These are phyloP conservation scores for Hirtodrosophila histrioides DNA, from an alignment of 2,888 invertebrate species.

Conservation along the genomic window DNA sequence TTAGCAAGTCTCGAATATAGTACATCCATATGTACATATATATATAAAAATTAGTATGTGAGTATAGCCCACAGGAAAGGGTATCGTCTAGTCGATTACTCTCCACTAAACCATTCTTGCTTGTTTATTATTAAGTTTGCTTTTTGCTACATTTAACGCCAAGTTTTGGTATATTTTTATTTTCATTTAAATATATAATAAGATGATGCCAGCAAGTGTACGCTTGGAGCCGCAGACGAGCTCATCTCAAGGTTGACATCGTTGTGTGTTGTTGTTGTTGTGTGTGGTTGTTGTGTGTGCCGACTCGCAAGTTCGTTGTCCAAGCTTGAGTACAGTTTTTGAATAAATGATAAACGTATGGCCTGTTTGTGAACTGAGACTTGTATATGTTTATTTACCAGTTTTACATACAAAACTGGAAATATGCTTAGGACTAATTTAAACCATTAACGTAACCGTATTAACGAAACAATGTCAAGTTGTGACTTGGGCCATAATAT, in stretches of 20 bases:
- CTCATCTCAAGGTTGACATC: conserved; percentile 60
- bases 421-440: conserved; percentile 55
- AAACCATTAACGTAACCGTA: conserved; percentile 63
- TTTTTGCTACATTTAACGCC: conserved; percentile 21
- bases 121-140: conserved; percentile 7
- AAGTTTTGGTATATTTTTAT: conserved; percentile 20
- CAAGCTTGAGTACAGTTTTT: conserved; percentile 14
- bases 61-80: too few relatives aligned
- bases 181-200: conserved; percentile 63
- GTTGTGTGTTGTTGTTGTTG: conserved; percentile 20
- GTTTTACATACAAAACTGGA: conserved; percentile 32
- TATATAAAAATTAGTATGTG: too few relatives aligned
- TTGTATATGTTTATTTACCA: conserved; percentile 35
- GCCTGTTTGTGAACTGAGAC: too few relatives aligned
- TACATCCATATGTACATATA: too few relatives aligned
- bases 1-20: too few relatives aligned
- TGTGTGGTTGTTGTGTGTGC: background rate
- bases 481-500: conserved; percentile 18
- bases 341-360: background rate
- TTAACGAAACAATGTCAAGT: conserved; percentile 67
- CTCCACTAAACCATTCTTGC: too few relatives aligned
- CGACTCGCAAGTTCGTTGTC: background rate
- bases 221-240: conserved; percentile 29
- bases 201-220: conserved; percentile 36
- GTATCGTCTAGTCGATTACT: too few relatives aligned